Evolutionary conservation across 2,888 invertebrate species (phyloP).

Genomic region (Odontomyia ornata): DNA sequence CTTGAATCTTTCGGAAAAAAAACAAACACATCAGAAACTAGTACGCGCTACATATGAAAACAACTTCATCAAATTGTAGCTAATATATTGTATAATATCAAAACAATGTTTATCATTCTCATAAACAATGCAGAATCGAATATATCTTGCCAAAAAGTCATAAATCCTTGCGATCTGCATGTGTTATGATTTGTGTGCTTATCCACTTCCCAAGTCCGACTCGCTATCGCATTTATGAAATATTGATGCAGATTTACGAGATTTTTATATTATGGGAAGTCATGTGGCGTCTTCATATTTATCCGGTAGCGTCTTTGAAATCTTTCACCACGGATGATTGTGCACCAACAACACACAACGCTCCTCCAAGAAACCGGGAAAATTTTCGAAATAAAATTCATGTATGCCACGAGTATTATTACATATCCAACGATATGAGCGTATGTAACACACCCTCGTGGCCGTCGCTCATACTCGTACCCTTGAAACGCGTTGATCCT

Average conservation of each 20-base stretch:
- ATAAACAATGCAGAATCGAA: constrained; percentile 3
- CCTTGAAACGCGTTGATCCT: constrained; percentile 41
- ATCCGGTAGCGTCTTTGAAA: constrained; percentile 39
- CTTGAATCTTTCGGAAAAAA: too few species aligned
- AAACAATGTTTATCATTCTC: neutral
- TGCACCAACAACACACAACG: constrained; percentile 8
- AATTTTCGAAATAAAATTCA: constrained; percentile 42
- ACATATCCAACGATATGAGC: neutral
- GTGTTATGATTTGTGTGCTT: constrained; percentile 45
- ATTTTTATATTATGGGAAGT: constrained; percentile 49
- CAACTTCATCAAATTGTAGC: neutral
- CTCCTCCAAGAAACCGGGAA: constrained; percentile 13
- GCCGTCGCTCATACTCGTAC: neutral
- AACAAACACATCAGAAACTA: too few species aligned
- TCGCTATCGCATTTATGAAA: constrained; percentile 45
- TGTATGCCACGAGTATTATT: constrained; percentile 47
- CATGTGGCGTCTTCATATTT: constrained; percentile 49
- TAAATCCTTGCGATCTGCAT: constrained; percentile 40
- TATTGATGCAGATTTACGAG: constrained; percentile 50
- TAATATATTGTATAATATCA: constrained; percentile 5
- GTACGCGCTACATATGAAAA: too few species aligned
- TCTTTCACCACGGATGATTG: constrained; percentile 44
- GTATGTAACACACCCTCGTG: constrained; percentile 11
- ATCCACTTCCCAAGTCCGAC: constrained; percentile 19
- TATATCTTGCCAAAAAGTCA: neutral